Percentiles rank a stretch among this genome's conserved stretches.
phyloP scores from a whole-genome alignment of 2,113 vertebrate species.

The Rissa tridactyla region DNA sequence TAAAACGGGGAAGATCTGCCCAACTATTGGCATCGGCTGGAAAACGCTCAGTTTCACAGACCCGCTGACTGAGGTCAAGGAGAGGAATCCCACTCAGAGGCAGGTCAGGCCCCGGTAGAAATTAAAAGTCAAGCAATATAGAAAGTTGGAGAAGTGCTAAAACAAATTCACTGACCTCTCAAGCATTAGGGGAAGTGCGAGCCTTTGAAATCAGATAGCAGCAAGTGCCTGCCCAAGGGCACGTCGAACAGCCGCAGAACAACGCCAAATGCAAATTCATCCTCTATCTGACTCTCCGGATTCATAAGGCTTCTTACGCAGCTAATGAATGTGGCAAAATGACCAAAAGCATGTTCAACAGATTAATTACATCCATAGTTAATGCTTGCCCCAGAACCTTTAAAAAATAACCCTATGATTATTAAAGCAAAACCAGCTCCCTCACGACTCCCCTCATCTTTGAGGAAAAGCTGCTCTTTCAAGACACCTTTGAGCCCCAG shows the following conservation, averaged over 20 bases:
- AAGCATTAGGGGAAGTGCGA: not conserved
- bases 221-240: not conserved
- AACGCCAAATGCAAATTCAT: not conserved
- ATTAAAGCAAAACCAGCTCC: not conserved
- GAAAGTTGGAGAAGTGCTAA: not conserved
- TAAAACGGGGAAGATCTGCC: not conserved
- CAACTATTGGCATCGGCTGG: not conserved
- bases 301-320: not conserved
- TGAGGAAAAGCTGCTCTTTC: not conserved
- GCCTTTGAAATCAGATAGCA: constrained; percentile 26
- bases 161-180: constrained; percentile 1
- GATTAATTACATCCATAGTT: not conserved
- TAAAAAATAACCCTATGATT: not conserved
- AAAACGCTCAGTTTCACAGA: not conserved
- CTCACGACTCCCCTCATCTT: not conserved
- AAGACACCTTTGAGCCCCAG: not conserved
- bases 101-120: not conserved
- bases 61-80: not conserved
- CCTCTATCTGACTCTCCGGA: not conserved
- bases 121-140: not conserved
- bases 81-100: not conserved
- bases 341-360: not conserved
- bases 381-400: not conserved
- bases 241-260: not conserved
- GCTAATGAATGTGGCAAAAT: not conserved